Conservation (phyloP, 2,113 vertebrate genomes). For the Pyrgilauda ruficollis region DNA sequence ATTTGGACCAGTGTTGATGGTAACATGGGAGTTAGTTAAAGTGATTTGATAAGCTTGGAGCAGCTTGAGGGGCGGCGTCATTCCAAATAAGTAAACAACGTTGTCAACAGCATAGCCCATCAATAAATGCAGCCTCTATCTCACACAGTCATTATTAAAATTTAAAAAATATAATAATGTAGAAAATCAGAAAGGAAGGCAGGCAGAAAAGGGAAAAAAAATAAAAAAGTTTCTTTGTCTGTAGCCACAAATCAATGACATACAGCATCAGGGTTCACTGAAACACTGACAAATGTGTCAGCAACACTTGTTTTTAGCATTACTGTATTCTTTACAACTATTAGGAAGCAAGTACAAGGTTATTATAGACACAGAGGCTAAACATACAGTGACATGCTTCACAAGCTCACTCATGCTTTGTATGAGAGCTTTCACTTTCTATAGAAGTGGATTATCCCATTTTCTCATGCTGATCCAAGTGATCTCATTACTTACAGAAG, state of each 20-base stretch:
- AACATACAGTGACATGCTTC: conserved; percentile 25
- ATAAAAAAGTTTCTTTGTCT: not conserved
- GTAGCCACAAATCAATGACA: conserved; percentile 27
- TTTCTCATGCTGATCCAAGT: conserved; percentile 50
- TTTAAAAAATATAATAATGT: not conserved
- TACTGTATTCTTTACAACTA: conserved; percentile 18
- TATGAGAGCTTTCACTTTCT: conserved; percentile 28
- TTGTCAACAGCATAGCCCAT: conserved; percentile 59
- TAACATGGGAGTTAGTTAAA: conserved; percentile 65
- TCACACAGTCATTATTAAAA: conserved; percentile 27
- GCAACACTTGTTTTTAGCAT: conserved; percentile 17
- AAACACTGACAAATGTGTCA: conserved; percentile 47
- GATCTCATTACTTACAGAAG: conserved; percentile 53
- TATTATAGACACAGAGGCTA: conserved; percentile 20
- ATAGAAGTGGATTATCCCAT: conserved; percentile 31
- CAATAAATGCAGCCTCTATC: conserved; percentile 36
- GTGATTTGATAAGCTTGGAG: conserved; percentile 70
- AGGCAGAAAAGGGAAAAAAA: not conserved
- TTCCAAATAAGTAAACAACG: conserved; percentile 71
- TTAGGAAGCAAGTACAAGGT: conserved; percentile 2
- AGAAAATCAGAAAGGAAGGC: not conserved
- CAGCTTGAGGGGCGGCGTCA: conserved; percentile 75
- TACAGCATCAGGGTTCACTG: not conserved
- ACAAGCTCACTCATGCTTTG: conserved; percentile 11
- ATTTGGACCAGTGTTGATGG: conserved; percentile 70